Conservation (phyloP, 2,888 invertebrate species). For the Taphrorychus bicolor region DNA sequence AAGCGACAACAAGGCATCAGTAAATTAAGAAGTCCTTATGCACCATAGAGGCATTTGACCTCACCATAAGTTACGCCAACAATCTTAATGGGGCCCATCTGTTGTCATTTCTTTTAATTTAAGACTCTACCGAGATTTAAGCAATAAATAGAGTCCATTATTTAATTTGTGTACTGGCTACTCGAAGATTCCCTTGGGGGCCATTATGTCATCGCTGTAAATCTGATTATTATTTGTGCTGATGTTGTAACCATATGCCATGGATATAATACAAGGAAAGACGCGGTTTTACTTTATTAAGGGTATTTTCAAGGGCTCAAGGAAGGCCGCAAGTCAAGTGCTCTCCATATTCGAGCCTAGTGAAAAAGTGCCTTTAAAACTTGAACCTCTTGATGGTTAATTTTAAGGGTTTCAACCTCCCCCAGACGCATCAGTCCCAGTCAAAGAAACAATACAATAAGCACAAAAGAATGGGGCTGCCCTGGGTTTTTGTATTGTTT, state of each 20-base stretch:
- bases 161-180: conserved; percentile 46
- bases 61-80: conserved; percentile 21
- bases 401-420: not conserved
- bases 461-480: not conserved
- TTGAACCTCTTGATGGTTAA: no score
- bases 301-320: not conserved
- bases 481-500: no score
- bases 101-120: conserved; percentile 39
- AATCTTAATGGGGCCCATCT: conserved; percentile 37
- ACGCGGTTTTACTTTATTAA: not conserved
- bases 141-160: conserved; percentile 51
- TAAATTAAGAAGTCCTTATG: not conserved
- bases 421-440: not conserved
- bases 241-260: conserved; percentile 9
- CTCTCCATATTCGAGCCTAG: no score
- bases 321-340: no score
- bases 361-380: no score
- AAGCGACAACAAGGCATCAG: not conserved
- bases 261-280: not conserved
- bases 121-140: conserved; percentile 49
- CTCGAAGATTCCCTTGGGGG: conserved; percentile 21
- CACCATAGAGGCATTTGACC: conserved; percentile 35
- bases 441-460: not conserved
- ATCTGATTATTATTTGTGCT: conserved; percentile 7
- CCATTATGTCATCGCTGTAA: conserved; percentile 26